phyloP scores from a whole-genome alignment of 2,888 invertebrate species.

The Agrotis exclamationis region DNA sequence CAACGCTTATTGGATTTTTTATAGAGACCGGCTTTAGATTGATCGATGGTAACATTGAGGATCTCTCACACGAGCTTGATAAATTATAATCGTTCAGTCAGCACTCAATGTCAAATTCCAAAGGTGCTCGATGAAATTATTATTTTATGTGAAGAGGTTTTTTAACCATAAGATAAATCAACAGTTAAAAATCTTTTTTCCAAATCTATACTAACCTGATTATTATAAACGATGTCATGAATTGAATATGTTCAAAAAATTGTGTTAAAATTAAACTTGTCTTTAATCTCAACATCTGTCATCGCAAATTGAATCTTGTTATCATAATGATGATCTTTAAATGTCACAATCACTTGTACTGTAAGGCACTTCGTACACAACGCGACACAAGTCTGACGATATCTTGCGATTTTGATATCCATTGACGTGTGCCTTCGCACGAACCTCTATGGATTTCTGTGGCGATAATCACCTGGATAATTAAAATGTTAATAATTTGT shows the following conservation, averaged over 20 bases:
- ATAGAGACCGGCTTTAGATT: slow-evolving; percentile 11
- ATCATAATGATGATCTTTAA: slow-evolving; percentile 35
- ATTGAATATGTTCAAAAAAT: background rate
- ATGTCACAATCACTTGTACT: background rate
- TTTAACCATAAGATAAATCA: background rate
- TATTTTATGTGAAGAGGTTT: background rate
- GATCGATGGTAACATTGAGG: background rate
- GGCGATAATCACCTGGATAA: no score
- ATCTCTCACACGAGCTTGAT: background rate
- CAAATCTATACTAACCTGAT: background rate
- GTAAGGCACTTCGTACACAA: no score
- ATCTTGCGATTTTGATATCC: no score
- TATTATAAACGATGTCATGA: background rate
- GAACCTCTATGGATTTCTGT: no score
- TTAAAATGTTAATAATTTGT: slow-evolving; percentile 18
- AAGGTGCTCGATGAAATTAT: background rate
- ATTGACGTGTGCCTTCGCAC: no score
- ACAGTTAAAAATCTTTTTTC: background rate
- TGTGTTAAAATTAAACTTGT: slow-evolving; percentile 7
- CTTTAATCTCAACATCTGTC: slow-evolving; percentile 21
- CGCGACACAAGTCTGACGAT: no score
- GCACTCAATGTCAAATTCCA: background rate
- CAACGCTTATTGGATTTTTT: slow-evolving; percentile 28
- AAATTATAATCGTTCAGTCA: background rate
- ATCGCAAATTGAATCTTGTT: slow-evolving; percentile 41